Conservation (phyloP, 2,888 invertebrate species). For the Xestia sexstrigata region DNA sequence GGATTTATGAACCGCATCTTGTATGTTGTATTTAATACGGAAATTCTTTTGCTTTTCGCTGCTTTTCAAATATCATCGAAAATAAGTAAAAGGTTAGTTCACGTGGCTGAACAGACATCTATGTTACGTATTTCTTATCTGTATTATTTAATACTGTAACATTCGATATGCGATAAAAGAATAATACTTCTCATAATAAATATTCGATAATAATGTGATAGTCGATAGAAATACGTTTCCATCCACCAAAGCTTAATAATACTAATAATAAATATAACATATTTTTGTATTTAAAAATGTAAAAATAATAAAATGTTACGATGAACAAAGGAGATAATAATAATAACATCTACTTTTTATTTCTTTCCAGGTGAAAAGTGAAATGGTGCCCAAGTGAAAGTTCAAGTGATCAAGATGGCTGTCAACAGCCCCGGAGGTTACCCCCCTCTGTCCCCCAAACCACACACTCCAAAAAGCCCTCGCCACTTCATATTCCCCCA, state of each 20-base stretch:
- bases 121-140: neutral
- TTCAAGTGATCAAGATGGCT: constrained; percentile 85
- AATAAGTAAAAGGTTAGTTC: neutral
- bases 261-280: too few relatives aligned
- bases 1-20: neutral
- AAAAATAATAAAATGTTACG: too few relatives aligned
- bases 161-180: neutral
- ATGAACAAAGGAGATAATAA: too few relatives aligned
- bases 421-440: constrained; percentile 91
- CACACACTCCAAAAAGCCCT: constrained; percentile 90
- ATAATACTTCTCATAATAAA: constrained; percentile 2
- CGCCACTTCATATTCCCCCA: constrained; percentile 90
- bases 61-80: neutral
- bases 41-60: neutral
- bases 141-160: neutral
- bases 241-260: neutral
- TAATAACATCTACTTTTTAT: constrained; percentile 50
- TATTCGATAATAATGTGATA: neutral
- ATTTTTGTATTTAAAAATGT: too few relatives aligned
- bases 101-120: neutral
- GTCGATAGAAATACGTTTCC: neutral
- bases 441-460: constrained; percentile 90
- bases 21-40: neutral
- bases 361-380: constrained; percentile 81
- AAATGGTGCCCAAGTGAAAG: constrained; percentile 72